phyloP scores from a whole-genome alignment of 2,113 vertebrate genomes.

The Antechinus stuartii region DNA sequence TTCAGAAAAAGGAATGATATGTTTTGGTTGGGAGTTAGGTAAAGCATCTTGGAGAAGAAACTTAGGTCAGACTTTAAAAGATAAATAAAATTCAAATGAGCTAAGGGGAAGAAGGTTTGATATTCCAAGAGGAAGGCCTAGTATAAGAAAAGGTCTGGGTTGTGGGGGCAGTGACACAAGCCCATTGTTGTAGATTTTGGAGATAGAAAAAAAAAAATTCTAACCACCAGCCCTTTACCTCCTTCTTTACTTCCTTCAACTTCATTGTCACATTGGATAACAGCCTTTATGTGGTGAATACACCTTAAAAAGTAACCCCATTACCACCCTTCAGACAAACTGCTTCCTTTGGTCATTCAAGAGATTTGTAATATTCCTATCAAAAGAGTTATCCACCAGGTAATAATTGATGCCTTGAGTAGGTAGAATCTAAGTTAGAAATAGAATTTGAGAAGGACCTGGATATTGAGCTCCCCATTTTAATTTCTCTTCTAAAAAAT shows the following conservation, averaged over 20 bases:
- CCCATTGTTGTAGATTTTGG: not conserved
- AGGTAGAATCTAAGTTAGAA: not conserved
- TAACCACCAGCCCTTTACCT: not conserved
- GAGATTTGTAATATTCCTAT: not conserved
- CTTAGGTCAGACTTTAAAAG: not conserved
- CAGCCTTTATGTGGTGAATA: not conserved
- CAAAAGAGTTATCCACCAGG: not conserved
- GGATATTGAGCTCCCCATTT: not conserved
- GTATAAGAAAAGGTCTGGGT: not conserved
- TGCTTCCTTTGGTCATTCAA: not conserved
- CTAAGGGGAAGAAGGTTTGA: not conserved
- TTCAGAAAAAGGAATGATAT: not conserved
- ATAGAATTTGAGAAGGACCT: not conserved
- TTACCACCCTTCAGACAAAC: not conserved
- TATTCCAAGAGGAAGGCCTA: not conserved
- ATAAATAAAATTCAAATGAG: not conserved
- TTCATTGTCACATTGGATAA: not conserved
- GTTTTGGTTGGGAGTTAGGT: not conserved
- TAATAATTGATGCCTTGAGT: not conserved
- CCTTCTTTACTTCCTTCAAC: not conserved
- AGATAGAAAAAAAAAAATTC: not conserved
- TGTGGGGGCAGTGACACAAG: not conserved
- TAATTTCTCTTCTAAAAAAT: not conserved
- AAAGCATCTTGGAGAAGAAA: not conserved
- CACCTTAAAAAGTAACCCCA: not conserved